Evolutionary conservation across 1,140 invertebrate species (phyloP).

Genomic region (Mylabris phalerata): DNA sequence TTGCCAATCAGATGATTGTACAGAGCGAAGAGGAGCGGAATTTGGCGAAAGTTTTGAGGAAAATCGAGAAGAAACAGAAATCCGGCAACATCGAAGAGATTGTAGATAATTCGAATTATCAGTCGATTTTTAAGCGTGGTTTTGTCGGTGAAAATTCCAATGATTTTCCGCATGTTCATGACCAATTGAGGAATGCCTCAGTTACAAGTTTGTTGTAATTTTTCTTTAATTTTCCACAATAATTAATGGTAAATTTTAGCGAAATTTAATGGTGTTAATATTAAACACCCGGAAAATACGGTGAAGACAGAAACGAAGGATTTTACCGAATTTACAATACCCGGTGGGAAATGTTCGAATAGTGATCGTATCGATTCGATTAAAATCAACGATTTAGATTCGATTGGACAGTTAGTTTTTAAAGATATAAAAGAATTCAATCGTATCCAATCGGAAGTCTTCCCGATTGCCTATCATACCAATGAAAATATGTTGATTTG

Average conservation of each 20-base stretch:
- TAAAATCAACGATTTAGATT: constrained; percentile 66
- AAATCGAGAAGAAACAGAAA: constrained; percentile 75
- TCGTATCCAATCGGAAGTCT: constrained; percentile 93
- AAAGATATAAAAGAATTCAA: constrained; percentile 81
- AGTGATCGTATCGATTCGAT: constrained; percentile 55
- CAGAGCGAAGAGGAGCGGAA: constrained; percentile 79
- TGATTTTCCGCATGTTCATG: constrained; percentile 32
- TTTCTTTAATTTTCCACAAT: neutral
- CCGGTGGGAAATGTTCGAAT: constrained; percentile 59
- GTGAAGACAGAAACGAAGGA: constrained; percentile 60
- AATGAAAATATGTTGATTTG: constrained; percentile 97
- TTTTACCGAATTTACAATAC: constrained; percentile 86
- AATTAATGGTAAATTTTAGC: constrained; percentile 13
- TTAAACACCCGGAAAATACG: constrained; percentile 47
- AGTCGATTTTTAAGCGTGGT: constrained; percentile 26
- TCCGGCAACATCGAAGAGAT: neutral
- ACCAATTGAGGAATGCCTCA: constrained; percentile 27
- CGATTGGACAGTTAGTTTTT: constrained; percentile 83
- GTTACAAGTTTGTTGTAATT: constrained; percentile 26
- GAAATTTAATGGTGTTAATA: constrained; percentile 26
- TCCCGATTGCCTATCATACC: constrained; percentile 88
- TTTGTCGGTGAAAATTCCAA: constrained; percentile 16
- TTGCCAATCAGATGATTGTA: constrained; percentile 55
- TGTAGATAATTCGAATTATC: constrained; percentile 11
- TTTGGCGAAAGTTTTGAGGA: constrained; percentile 73